A percentile compares a stretch with the other conserved stretches of the same genome.
Evolutionary conservation across 2,113 vertebrate genomes (phyloP).

Genomic region (Vidua macroura): DNA sequence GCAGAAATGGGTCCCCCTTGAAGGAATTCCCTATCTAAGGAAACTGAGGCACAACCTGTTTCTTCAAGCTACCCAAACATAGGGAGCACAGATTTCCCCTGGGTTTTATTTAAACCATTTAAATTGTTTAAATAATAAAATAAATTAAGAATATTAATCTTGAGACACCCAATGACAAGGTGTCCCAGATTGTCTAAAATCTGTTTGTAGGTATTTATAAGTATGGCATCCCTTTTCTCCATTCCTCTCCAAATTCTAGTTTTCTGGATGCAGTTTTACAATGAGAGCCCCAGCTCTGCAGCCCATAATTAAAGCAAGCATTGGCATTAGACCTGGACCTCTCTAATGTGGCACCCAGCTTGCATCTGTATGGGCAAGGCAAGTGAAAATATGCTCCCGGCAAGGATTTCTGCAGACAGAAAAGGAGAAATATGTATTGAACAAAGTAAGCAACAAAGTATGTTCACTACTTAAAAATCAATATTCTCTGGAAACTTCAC

Average conservation of each 20-base stretch:
- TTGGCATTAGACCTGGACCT: background rate
- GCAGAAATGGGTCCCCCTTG: background rate
- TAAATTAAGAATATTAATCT: background rate
- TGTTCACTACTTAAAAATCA: background rate
- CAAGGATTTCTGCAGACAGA: background rate
- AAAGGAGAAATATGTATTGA: background rate
- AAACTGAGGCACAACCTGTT: background rate
- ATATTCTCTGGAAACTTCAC: background rate
- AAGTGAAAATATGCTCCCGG: background rate
- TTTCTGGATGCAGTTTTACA: background rate
- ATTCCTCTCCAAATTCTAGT: background rate
- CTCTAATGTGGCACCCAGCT: background rate
- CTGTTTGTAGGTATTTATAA: background rate
- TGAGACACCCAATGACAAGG: background rate
- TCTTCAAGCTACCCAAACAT: background rate
- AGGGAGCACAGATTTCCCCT: background rate
- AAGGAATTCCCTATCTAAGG: background rate
- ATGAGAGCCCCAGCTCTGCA: background rate
- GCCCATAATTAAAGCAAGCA: background rate
- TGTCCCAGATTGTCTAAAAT: background rate
- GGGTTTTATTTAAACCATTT: background rate
- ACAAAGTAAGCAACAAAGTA: background rate
- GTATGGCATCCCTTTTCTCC: fast-evolving
- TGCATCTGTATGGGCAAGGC: background rate
- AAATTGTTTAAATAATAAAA: background rate